phyloP scores from a whole-genome alignment of 2,797 vertebrate genomes.

The Gadopsis marmoratus region DNA sequence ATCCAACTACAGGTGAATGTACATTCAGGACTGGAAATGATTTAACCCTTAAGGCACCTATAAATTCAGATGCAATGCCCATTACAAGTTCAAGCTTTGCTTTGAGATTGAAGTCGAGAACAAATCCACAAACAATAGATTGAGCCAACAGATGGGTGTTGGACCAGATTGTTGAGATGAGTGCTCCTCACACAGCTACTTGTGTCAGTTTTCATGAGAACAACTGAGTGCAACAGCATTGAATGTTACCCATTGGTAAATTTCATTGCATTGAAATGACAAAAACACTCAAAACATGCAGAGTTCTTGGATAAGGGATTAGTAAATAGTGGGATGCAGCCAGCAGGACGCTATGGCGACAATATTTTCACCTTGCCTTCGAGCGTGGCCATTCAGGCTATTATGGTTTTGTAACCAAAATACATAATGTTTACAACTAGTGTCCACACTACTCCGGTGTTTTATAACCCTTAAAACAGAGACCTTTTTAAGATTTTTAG shows the following conservation, averaged over 20 bases:
- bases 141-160: not conserved
- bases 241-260: not conserved
- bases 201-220: not conserved
- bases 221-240: not conserved
- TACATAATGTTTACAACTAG: no score
- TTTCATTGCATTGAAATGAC: not conserved
- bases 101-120: not conserved
- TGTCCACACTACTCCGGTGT: no score
- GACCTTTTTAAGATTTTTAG: no score
- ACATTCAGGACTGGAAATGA: not conserved
- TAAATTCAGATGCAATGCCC: not conserved
- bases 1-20: not conserved
- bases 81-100: not conserved
- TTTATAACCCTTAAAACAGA: no score
- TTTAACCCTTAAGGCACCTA: constrained; percentile 1
- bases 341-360: no score
- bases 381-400: no score
- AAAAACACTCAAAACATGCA: not conserved
- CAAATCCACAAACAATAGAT: not conserved
- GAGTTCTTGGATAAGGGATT: not conserved
- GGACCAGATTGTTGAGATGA: not conserved
- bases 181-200: not conserved
- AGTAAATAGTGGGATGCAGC: not conserved
- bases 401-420: no score
- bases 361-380: no score